Base-by-base conservation (phyloP, 2,888 invertebrate species). In the Calliphora vomitoria region DNA sequence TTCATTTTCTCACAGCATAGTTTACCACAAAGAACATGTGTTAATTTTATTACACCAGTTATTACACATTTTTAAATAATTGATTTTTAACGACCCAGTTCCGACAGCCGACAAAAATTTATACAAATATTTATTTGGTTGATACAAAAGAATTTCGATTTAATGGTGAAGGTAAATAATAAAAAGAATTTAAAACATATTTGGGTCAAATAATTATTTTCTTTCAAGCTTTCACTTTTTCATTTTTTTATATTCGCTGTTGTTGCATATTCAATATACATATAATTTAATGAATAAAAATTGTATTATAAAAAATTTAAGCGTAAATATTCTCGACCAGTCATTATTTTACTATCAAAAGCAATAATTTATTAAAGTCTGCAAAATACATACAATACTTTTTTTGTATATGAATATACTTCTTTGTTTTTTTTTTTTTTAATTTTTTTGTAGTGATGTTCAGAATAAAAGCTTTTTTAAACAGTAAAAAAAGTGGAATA, bases 321-420 rank as follows among this genome's bases (percentile, higher is more conserved):
- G 74, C 66, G 55, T 47, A 58, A 72, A 79, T 69, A 66, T 84
- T 66, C 53, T 66, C 72, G 11, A 72, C 72, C 78, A 84, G 71
- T 72, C 66, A 84, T 84, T 78, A 38, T 25, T 84, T 79, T 64
- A 72, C 78, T 78, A 83, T 71, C 62, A 83, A 71, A 89, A 88
- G 89, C 89, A 88, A 92, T 91, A 91, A 91, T 92, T 91, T 91
- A 91, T 91, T 91, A 91, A 91, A 92, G 92, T 90, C 90, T 92
- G 90, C 89, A 90, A 55, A 81, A 50, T 58, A 74, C 15, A 74
- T 38, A 25, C 53, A 81, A 50, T 64, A 35, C 89, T 88, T 58
- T 58, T n/a, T 47, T 25, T 15, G 1, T 44, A 41, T 50, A 25
- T 15, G 3, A 11, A 60, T 31, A 60, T 31, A 60, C 31, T 25